Base-by-base conservation (phyloP, 2,113 vertebrate species). In the Sisor rabdophorus region DNA sequence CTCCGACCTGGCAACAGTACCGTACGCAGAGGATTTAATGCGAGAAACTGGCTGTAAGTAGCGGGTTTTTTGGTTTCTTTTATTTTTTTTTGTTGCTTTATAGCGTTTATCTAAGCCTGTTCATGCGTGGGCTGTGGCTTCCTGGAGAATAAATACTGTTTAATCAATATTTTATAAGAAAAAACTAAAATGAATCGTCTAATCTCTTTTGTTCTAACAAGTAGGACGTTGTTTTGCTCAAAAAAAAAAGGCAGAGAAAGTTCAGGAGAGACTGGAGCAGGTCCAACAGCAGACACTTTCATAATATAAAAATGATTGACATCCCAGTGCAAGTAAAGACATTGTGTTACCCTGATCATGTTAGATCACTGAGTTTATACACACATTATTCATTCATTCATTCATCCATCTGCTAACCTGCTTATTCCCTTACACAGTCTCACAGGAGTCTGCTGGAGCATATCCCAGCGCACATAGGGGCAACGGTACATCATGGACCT, bases 31-130 rank as follows among this genome's bases (percentile, higher is more conserved):
- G 53, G 36, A 86, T 68, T 82, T 91, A 56, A 80, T 90, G 71
- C 22, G 81, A 65, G 87, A 91, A 75, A 90, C 89, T 0, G 89
- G 89, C 2, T 89, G 90, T 91, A 81, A 90, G 89, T 88, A 19
- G 17, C 9, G 52, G 20, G 44, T 50, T 30, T 30, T 65, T 17
- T 16, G 30, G 1, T 13, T 64, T 17, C 36, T 56, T n/a, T 50
- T 48, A 28, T 11, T 12, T 30, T 5, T 60, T 8, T 12, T 30
- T 5, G 28, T 8, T 22, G 15, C 6, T 15, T 65, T 65, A 40
- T 24, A 1, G 32, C 11, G 40, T 26, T 0, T 22, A 13, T 15
- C n/a, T n/a, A n/a, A n/a, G n/a, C n/a, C n/a, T n/a, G n/a, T n/a
- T n/a, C n/a, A n/a, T n/a, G n/a, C n/a, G n/a, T n/a, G n/a, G n/a